Base-by-base conservation (phyloP, 2,888 invertebrate species). In the Pterostichus madidus region DNA sequence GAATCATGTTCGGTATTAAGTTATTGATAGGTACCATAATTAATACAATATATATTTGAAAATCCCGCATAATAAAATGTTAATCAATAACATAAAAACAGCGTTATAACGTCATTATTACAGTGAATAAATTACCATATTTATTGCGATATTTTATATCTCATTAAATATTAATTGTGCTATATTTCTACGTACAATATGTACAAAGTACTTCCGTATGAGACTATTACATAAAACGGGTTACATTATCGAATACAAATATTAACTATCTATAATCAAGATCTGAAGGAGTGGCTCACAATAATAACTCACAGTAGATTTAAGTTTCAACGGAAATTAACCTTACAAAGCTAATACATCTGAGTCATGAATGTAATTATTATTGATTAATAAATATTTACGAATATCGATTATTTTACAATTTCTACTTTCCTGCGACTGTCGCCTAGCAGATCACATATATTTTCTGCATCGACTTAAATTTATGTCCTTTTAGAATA, bases 231-330 rank as follows among this genome's bases (percentile, higher is more conserved):
- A 10, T n/a, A 61, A 32, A n/a, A 32, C 64, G 11, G 35, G 32
- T 5, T 7, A 64, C 64, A 64, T 64, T 64, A 35, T 64, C 64
- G 32, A 64, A n/a, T 13, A 64, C 64, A 64, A 64, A 64, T 35
- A 64, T 64, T 64, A 35, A 64, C 64, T 64, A 64, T 64, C 35
- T 64, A 64, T 64, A 64, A n/a, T 64, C 31, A 64, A 64, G 4
- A 64, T 64, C 64, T 35, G 13, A 32, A 35, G 64, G 64, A n/a
- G 64, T 64, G 64, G 49, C n/a, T 39, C 35, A 3, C 7, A 32
- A n/a, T 35, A 13, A 5, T 35, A 61, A 61, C 35, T 61, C n/a
- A 61, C 61, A 35, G 24, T 61, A 35, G 32, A 61, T 32, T 32
- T 61, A 32, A 61, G 31, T 61, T 32, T 32, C 0, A 61, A 5